Percentiles rank a stretch among this genome's conserved stretches.
phyloP scores from a whole-genome alignment of 2,113 vertebrate species.

The Cyanistes caeruleus region DNA sequence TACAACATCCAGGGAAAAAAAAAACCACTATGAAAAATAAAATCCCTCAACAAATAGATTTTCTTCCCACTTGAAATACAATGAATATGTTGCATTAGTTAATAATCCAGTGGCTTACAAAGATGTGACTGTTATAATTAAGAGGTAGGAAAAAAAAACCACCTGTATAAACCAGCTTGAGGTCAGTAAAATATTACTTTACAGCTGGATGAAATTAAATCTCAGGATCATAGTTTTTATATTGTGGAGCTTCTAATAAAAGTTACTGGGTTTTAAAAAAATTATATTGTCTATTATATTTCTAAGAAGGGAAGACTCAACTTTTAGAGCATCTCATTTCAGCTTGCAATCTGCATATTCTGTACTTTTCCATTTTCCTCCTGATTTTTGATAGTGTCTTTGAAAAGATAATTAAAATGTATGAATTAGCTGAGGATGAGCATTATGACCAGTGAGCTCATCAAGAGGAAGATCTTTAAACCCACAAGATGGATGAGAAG shows the following conservation, averaged over 20 bases:
- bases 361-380: not conserved
- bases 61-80: slow-evolving; percentile 1
- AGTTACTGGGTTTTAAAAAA: not conserved
- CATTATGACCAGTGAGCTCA: not conserved
- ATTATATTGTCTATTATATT: not conserved
- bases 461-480: slow-evolving; percentile 33
- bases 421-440: not conserved
- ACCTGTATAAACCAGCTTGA: not conserved
- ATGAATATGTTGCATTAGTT: not conserved
- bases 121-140: not conserved
- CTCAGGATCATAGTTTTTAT: not conserved
- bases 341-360: not conserved
- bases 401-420: slow-evolving; percentile 39
- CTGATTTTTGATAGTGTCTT: not conserved
- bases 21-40: not conserved
- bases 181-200: not conserved
- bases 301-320: not conserved
- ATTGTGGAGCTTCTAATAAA: not conserved
- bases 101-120: not conserved
- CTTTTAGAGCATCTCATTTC: not conserved
- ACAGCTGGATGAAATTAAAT: slow-evolving; percentile 5
- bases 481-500: not conserved
- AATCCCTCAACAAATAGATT: slow-evolving; percentile 2
- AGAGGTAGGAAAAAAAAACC: not conserved
- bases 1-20: not conserved